phyloP scores from a whole-genome alignment of 2,888 invertebrate genomes.

The Agrilus mali region DNA sequence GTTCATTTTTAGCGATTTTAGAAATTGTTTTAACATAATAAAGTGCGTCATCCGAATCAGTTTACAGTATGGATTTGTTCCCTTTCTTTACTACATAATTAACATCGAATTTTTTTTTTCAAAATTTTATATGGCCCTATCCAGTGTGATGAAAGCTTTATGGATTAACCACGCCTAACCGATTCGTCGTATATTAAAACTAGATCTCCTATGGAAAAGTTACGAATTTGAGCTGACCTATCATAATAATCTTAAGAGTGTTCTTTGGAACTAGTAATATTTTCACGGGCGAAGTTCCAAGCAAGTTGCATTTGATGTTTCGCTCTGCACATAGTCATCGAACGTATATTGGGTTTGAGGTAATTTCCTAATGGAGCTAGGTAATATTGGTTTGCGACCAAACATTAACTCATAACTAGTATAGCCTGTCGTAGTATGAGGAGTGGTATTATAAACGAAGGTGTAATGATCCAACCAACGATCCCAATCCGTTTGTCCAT shows the following conservation, averaged over 20 bases:
- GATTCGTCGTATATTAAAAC: too few relatives aligned
- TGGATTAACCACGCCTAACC: too few relatives aligned
- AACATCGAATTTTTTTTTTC: too few relatives aligned
- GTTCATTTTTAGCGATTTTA: too few relatives aligned
- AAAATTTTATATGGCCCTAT: too few relatives aligned
- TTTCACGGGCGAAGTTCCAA: neutral
- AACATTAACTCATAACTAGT: conserved; percentile 18
- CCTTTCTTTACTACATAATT: too few relatives aligned
- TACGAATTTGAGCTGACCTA: neutral
- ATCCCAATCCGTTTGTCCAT: conserved; percentile 20
- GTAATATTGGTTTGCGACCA: conserved; percentile 12
- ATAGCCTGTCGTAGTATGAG: conserved; percentile 16
- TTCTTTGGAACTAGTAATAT: neutral
- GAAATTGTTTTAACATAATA: too few relatives aligned
- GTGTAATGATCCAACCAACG: conserved; percentile 17
- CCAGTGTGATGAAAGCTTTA: too few relatives aligned
- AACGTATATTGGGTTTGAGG: conserved; percentile 14
- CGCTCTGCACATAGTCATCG: neutral
- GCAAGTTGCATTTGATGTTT: neutral
- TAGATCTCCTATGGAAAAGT: too few relatives aligned
- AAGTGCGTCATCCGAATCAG: too few relatives aligned
- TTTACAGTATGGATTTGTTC: too few relatives aligned
- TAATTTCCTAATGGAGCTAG: conserved; percentile 11
- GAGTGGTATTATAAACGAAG: conserved; percentile 18
- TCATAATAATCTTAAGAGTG: conserved; percentile 8